A percentile compares a stretch with the other conserved stretches of the same genome.
Evolutionary conservation across 2,888 invertebrate genomes (phyloP).

Genomic region (Timema cristinae): DNA sequence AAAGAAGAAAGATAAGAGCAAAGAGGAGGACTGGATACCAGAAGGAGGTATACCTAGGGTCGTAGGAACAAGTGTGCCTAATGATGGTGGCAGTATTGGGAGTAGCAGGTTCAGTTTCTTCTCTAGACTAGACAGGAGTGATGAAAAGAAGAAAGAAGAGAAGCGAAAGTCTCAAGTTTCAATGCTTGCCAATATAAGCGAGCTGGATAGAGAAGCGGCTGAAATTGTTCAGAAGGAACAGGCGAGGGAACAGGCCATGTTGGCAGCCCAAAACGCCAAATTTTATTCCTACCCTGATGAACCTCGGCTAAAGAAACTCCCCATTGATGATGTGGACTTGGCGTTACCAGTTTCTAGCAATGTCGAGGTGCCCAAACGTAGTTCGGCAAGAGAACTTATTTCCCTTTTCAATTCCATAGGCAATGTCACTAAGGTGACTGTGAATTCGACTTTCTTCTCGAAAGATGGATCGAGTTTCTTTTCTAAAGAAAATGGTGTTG

Average conservation of each 20-base stretch:
- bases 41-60: conserved; percentile 56
- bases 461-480: conserved; percentile 47
- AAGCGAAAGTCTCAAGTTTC: conserved; percentile 57
- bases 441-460: conserved; percentile 49
- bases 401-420: conserved; percentile 60
- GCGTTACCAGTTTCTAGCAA: conserved; percentile 35
- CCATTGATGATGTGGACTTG: conserved; percentile 13
- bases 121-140: conserved; percentile 25
- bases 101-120: conserved; percentile 29
- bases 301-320: conserved; percentile 2
- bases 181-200: conserved; percentile 70
- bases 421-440: conserved; percentile 53
- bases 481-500: conserved; percentile 30
- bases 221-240: conserved; percentile 63
- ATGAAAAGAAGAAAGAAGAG: conserved; percentile 42
- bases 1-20: conserved; percentile 29
- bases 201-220: conserved; percentile 72
- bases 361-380: conserved; percentile 40
- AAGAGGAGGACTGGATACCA: conserved; percentile 43
- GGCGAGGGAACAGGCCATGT: conserved; percentile 39
- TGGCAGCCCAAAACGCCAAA: conserved; percentile 39
- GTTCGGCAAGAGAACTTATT: conserved; percentile 52
- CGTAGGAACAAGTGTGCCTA: conserved; percentile 32
- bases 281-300: conserved; percentile 36
- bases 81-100: conserved; percentile 24